Evolutionary conservation across 1,140 invertebrate species (phyloP).

Genomic region (Anastrepha ludens): DNA sequence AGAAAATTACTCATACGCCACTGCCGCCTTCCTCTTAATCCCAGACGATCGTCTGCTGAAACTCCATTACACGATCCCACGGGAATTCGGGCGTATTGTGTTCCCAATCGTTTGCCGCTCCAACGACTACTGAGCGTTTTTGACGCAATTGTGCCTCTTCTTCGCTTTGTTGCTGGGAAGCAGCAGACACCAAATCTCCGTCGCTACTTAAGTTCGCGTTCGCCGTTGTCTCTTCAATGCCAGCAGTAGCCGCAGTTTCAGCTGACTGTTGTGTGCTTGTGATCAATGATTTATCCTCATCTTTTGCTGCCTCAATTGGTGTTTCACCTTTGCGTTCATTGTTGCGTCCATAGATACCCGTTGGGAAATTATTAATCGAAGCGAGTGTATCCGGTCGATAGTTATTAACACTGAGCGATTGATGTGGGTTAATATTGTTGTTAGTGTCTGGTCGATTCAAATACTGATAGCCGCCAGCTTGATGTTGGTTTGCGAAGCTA

Average conservation of each 20-base stretch:
- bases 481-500: slow-evolving; percentile 62
- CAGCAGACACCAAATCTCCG: neutral
- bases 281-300: slow-evolving; percentile 56
- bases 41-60: slow-evolving; percentile 70
- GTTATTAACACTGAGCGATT: slow-evolving; percentile 61
- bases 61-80: slow-evolving; percentile 71
- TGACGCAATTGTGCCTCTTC: slow-evolving; percentile 54
- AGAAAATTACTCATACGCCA: slow-evolving; percentile 51
- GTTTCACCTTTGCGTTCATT: slow-evolving; percentile 70
- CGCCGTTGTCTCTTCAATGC: slow-evolving; percentile 52
- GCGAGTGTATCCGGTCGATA: slow-evolving; percentile 70
- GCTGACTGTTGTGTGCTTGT: slow-evolving; percentile 66
- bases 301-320: slow-evolving; percentile 66
- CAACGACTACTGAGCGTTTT: slow-evolving; percentile 61
- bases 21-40: slow-evolving; percentile 58
- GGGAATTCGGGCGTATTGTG: slow-evolving; percentile 69
- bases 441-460: slow-evolving; percentile 70
- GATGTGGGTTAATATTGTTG: slow-evolving; percentile 56
- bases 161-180: slow-evolving; percentile 17
- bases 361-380: slow-evolving; percentile 67
- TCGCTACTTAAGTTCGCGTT: neutral
- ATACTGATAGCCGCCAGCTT: slow-evolving; percentile 68
- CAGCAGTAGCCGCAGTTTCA: slow-evolving; percentile 54
- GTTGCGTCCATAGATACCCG: slow-evolving; percentile 70
- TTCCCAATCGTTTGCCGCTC: slow-evolving; percentile 54